phyloP scores from a whole-genome alignment of 2,888 invertebrate species.

The Hecatera dysodea region DNA sequence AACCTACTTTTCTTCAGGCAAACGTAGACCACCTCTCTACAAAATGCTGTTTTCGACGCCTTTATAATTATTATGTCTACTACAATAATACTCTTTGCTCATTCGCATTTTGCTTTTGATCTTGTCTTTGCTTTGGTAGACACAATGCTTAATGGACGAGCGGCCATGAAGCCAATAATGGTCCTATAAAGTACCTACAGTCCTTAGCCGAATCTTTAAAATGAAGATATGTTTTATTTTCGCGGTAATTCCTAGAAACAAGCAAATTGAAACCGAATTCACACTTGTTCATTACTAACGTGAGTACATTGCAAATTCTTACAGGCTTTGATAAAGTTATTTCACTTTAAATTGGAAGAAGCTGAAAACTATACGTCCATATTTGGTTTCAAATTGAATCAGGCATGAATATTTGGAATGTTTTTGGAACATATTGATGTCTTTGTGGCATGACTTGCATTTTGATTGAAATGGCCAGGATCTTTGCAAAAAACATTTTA shows the following conservation, averaged over 20 bases:
- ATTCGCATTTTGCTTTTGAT: neutral
- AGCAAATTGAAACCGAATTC: neutral
- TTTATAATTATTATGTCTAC: no score
- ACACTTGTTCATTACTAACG: neutral
- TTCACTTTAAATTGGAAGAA: conserved; percentile 12
- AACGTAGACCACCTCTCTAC: no score
- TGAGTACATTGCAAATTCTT: neutral
- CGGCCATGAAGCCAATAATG: neutral
- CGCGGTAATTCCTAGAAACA: neutral
- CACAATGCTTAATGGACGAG: neutral
- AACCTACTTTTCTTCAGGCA: neutral
- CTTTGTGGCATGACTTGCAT: neutral
- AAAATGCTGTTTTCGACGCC: no score
- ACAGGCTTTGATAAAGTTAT: neutral
- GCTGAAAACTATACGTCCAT: conserved; percentile 21
- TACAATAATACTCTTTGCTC: neutral
- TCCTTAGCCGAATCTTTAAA: no score
- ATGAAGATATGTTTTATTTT: neutral
- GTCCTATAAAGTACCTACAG: no score
- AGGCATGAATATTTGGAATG: no score
- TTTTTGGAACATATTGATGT: neutral
- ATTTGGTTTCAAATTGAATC: conserved; percentile 9
- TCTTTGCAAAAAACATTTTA: neutral
- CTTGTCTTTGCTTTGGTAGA: neutral
- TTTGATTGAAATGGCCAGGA: neutral